Evolutionary conservation across 2,113 vertebrate genomes (phyloP).

Genomic region (Pedetes capensis): DNA sequence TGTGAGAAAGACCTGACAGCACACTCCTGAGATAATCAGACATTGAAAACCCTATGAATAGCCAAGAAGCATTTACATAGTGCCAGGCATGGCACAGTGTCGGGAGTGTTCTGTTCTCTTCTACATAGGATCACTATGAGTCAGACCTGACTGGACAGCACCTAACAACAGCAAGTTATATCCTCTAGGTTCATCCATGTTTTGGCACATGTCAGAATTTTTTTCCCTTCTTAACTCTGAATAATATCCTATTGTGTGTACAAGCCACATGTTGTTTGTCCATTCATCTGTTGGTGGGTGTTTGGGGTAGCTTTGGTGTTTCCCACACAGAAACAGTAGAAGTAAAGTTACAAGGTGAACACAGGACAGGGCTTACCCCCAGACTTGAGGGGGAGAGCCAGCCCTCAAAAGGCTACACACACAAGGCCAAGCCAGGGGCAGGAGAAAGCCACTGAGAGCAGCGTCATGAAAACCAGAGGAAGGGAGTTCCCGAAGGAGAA

Average conservation of each 20-base stretch:
- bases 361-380: too few species aligned
- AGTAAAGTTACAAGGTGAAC: rapidly evolving
- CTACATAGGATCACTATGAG: too few species aligned
- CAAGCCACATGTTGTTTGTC: neutral
- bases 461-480: neutral
- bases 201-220: neutral
- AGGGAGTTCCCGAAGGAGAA: neutral
- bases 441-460: neutral
- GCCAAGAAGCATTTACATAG: too few species aligned
- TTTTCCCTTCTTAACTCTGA: neutral
- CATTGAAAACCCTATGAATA: too few species aligned
- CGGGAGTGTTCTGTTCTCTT: too few species aligned
- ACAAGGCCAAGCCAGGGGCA: too few species aligned
- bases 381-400: neutral
- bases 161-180: too few species aligned
- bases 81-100: too few species aligned
- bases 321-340: neutral
- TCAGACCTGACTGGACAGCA: too few species aligned
- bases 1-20: too few species aligned
- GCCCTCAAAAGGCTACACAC: neutral
- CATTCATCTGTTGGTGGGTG: neutral
- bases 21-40: too few species aligned
- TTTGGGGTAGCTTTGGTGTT: neutral
- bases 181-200: neutral
- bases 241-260: neutral